Conservation (phyloP, 2,888 invertebrate species). For the Amiota communis region DNA sequence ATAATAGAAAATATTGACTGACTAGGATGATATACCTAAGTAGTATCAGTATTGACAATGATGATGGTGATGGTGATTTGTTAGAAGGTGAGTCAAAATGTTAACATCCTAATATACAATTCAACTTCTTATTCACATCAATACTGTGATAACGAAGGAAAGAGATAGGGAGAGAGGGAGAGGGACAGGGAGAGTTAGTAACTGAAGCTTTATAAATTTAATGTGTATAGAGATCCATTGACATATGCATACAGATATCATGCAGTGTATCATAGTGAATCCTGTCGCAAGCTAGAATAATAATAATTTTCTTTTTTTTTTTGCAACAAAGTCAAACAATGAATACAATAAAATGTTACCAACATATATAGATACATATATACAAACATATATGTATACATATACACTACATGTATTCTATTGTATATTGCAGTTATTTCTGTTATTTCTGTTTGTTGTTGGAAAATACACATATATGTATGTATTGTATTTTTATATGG, state of each 20-base stretch:
- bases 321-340: constrained; percentile 4
- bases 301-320: background rate
- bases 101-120: too few relatives aligned
- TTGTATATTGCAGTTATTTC: constrained; percentile 39
- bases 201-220: background rate
- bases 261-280: constrained; percentile 21
- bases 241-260: constrained; percentile 44
- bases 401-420: too few relatives aligned
- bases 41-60: too few relatives aligned
- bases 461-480: too few relatives aligned
- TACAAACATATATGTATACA: constrained; percentile 55
- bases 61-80: too few relatives aligned
- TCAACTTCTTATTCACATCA: too few relatives aligned
- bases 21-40: too few relatives aligned
- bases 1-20: too few relatives aligned
- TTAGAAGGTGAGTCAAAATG: too few relatives aligned
- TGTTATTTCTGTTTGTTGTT: too few relatives aligned
- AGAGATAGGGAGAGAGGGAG: background rate
- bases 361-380: constrained; percentile 54
- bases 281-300: background rate
- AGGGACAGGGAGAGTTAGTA: background rate
- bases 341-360: constrained; percentile 3
- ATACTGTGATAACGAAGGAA: background rate
- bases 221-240: constrained; percentile 44
- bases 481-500: too few relatives aligned